Base-by-base conservation (phyloP, 2,888 invertebrate genomes). In the Unio delphinus region DNA sequence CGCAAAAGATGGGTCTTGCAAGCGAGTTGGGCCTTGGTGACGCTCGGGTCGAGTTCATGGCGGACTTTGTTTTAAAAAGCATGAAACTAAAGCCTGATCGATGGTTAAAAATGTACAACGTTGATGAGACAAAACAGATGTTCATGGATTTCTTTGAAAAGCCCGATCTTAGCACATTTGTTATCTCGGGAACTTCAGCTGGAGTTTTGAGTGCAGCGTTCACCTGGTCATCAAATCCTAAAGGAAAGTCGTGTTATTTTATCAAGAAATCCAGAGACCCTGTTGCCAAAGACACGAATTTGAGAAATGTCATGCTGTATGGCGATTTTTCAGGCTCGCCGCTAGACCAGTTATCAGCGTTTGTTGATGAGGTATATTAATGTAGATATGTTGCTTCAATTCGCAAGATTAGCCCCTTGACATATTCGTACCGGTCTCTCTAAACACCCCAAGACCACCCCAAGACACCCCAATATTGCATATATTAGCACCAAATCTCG, bases 11-110 rank as follows among this genome's bases (percentile, higher is more conserved):
- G 28, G 59, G 59, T 59, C 59, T 80, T 79, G 81, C 82, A 34
- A 69, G 72, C 64, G 89, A 89, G 65, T 72, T 89, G 23, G 88
- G 88, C 62, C 73, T 90, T 20, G 80, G 77, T 72, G 95, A 96
- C 86, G 92, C 92, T 73, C 93, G 97, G 11, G 92, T 95, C 76
- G 95, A 95, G 80, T 95, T 95, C 88, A 92, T 98, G 85, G 95
- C 96, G 0, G 94, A 94, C 57, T 96, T 89, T 83, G 87, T 88
- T 11, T 72, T 89, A n/a, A 90, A 90, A 73, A 87, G 89, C 93
- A 90, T 98, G 64, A 96, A 96, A 91, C 88, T 97, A 64, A 98
- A 98, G 89, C 94, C 95, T 4, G 98, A 98, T 90, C 96, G 96
- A 93, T 98, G 96, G 96, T 92, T 93, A 79, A 93, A 97, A 71